Evolutionary conservation across 1,140 invertebrate species (phyloP).

Genomic region (Limonius californicus): DNA sequence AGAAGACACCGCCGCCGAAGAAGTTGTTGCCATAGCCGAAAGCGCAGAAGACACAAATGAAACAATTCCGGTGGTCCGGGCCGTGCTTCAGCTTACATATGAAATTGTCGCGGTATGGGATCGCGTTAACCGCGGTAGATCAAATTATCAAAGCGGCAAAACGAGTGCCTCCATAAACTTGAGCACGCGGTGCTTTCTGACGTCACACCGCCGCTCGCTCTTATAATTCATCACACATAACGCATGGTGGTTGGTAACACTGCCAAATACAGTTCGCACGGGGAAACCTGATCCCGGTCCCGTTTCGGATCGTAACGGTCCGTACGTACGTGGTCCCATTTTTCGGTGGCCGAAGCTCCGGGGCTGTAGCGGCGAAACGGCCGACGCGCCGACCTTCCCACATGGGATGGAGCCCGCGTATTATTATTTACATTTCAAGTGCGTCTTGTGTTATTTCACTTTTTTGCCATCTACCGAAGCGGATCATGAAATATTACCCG

Average conservation of each 20-base stretch:
- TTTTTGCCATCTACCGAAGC: too few relatives aligned
- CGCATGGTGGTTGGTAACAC: conserved; percentile 17
- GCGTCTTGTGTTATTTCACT: too few relatives aligned
- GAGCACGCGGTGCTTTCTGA: conserved; percentile 21
- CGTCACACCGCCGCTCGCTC: conserved; percentile 15
- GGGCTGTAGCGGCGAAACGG: too few relatives aligned
- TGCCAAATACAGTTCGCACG: conserved; percentile 27
- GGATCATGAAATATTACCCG: too few relatives aligned
- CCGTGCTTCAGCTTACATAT: conserved; percentile 20
- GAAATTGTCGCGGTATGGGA: conserved; percentile 27
- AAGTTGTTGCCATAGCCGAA: too few relatives aligned
- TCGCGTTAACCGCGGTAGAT: conserved; percentile 27
- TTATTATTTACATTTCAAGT: too few relatives aligned
- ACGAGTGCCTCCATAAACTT: conserved; percentile 22
- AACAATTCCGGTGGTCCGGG: conserved; percentile 22
- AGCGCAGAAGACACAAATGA: too few relatives aligned
- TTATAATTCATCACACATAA: conserved; percentile 32
- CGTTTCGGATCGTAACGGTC: conserved; percentile 16
- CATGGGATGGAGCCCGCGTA: too few relatives aligned
- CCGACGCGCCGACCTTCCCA: too few relatives aligned
- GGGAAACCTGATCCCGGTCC: conserved; percentile 24
- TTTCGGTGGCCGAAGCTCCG: too few relatives aligned
- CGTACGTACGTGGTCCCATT: conserved; percentile 7
- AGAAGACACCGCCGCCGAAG: too few relatives aligned
- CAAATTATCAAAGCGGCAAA: conserved; percentile 28